These are phyloP conservation scores for Microcaecilia unicolor DNA, from an alignment of 2,797 vertebrate species.

Conservation along the genomic window DNA sequence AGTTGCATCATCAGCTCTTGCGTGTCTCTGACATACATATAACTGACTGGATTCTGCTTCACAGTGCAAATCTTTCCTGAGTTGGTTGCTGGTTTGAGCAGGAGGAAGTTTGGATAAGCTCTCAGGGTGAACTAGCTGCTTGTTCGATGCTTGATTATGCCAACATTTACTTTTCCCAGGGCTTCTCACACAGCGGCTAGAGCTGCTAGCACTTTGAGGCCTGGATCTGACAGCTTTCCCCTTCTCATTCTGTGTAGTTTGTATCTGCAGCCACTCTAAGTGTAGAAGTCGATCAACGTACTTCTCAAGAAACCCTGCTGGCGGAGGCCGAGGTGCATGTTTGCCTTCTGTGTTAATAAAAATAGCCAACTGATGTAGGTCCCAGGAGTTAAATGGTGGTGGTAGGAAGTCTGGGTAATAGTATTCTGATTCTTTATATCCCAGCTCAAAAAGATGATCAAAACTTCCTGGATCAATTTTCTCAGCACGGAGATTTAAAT, in stretches of 20 bases:
- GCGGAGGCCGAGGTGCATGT: slow-evolving; percentile 26
- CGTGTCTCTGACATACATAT: not conserved
- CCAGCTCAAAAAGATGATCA: slow-evolving; percentile 21
- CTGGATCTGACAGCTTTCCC: slow-evolving; percentile 38
- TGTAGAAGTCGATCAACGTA: slow-evolving; percentile 74
- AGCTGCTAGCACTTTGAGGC: slow-evolving; percentile 42
- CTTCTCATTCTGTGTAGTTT: slow-evolving; percentile 63
- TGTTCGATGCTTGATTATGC: slow-evolving; percentile 14
- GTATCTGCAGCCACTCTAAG: slow-evolving; percentile 77
- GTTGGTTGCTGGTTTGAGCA: slow-evolving; percentile 3
- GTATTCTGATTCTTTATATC: slow-evolving; percentile 20
- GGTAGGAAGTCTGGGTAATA: slow-evolving; percentile 81
- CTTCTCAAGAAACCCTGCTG: slow-evolving; percentile 58
- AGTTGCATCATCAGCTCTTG: not conserved
- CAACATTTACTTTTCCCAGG: slow-evolving; percentile 31
- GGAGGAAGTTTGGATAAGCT: slow-evolving; percentile 8
- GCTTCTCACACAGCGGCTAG: slow-evolving; percentile 27
- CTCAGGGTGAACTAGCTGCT: slow-evolving; percentile 13
- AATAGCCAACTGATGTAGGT: slow-evolving; percentile 64
- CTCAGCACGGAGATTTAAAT: slow-evolving; percentile 75
- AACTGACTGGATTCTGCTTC: slow-evolving; percentile 8
- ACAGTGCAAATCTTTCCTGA: not conserved
- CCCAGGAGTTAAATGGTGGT: slow-evolving; percentile 81
- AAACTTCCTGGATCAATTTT: slow-evolving; percentile 48
- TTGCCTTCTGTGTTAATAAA: slow-evolving; percentile 60